Conservation (phyloP, 2,888 invertebrate genomes). For the Plagiodera versicolora region DNA sequence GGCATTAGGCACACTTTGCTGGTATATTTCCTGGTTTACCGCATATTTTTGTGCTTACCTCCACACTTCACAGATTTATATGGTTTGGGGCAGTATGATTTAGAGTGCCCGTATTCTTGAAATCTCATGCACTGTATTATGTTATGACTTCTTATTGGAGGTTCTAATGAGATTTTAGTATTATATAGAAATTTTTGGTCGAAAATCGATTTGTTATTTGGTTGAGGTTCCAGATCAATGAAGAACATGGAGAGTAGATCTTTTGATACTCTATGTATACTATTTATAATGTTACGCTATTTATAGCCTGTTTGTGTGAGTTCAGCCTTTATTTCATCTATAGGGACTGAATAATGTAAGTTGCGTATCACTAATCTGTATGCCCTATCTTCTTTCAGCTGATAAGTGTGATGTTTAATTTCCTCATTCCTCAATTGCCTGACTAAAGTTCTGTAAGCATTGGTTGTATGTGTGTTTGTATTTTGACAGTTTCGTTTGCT, state of each 20-base stretch:
- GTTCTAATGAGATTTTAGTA: neutral
- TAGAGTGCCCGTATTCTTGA: constrained; percentile 22
- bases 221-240: constrained; percentile 2
- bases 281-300: constrained; percentile 3
- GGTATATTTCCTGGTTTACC: neutral
- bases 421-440: constrained; percentile 1
- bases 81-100: too few relatives aligned
- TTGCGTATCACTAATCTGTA: constrained; percentile 2
- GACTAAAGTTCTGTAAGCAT: constrained; percentile 4
- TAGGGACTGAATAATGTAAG: constrained; percentile 3
- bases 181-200: neutral
- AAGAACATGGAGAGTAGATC: constrained; percentile 7
- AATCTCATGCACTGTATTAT: constrained; percentile 20
- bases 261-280: constrained; percentile 9
- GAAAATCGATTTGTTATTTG: too few relatives aligned
- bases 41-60: neutral
- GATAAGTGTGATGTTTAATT: constrained; percentile 8
- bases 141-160: constrained; percentile 7
- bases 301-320: constrained; percentile 6
- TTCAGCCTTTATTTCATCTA: constrained; percentile 1
- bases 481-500: constrained; percentile 12
- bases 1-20: neutral
- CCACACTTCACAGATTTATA: too few relatives aligned
- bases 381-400: constrained; percentile 8
- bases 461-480: constrained; percentile 1